These are phyloP conservation scores for Zaprionus capensis DNA, from an alignment of 1,140 invertebrate species.

Conservation along the genomic window DNA sequence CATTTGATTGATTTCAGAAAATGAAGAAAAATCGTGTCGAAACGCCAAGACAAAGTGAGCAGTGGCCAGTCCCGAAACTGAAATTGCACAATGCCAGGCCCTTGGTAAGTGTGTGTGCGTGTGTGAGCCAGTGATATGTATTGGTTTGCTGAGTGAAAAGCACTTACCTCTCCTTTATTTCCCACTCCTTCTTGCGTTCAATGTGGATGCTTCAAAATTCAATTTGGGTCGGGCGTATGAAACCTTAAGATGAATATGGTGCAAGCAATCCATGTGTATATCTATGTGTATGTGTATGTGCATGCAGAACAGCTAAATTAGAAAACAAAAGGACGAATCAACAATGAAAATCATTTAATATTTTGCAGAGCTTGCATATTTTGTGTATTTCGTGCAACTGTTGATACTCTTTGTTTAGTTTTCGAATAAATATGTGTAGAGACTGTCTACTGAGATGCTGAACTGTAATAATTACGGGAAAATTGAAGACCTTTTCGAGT, in stretches of 20 bases:
- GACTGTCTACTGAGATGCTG: not conserved
- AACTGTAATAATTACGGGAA: not conserved
- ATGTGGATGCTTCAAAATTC: conserved; percentile 29
- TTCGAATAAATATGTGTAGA: not conserved
- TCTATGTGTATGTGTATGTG: not conserved
- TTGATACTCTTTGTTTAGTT: not conserved
- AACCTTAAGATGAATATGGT: conserved; percentile 28
- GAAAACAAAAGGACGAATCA: not conserved
- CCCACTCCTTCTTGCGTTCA: conserved; percentile 38
- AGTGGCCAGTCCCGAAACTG: conserved; percentile 57
- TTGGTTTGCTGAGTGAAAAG: conserved; percentile 51
- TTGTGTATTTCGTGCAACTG: not conserved
- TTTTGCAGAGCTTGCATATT: not conserved
- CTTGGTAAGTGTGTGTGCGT: not conserved
- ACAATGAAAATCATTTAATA: not conserved
- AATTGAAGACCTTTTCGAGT: not conserved
- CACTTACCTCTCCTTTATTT: conserved; percentile 66
- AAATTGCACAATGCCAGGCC: conserved; percentile 66
- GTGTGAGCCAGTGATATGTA: conserved; percentile 21
- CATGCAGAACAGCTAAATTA: not conserved
- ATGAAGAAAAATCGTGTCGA: conserved; percentile 82
- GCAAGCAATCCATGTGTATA: conserved; percentile 8
- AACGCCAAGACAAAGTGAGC: conserved; percentile 79
- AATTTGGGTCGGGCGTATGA: conserved; percentile 26
- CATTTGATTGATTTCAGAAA: conserved; percentile 81